Evolutionary conservation across 2,113 vertebrate species (phyloP), one percentile per base, ranked within the genome.

Genomic region (Myotis davidii): DNA sequence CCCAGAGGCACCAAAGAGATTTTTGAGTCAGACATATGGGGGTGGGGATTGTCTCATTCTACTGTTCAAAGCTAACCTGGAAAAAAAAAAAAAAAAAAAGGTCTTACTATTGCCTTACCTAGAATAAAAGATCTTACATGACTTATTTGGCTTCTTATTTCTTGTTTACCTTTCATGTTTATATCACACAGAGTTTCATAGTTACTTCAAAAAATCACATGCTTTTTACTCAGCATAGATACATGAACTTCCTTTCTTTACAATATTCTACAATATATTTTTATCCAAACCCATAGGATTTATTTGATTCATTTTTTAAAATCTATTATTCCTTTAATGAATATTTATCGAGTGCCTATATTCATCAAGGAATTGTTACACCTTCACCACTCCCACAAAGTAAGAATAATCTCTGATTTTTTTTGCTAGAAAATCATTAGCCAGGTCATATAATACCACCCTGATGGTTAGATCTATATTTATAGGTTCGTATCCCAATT

Each of bases 1-100:
- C 70, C 78, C 78, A 74, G 83, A 93, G 83, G 73, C 61, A 88
- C 37, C 50, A 94, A 93, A 78, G 34, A 25, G 13, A 90, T 88
- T 90, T 76, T 70, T 54, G n/a, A 78, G 17, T 83, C 61, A 89
- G 42, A 73, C 20, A 70, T 59, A 39, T 20, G 14, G 5, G 42
- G 3, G 45, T 8, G 21, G 13, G 32, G 29, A 70, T 83, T 42
- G 21, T 72, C 85, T 90, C 12, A 88, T 67, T 96, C 59, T 78
- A 88, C n/a, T 20, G 13, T 77, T 90, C 65, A 90, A 96, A 92
- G 56, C 20, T 65, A 64, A 91, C 59, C 61, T 42, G 21, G 10
- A 17, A 25, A 45, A 78, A 12, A 17, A 25, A 45, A 78, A 88
- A 85, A 92, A 84, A 92, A 21, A 67, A 85, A 61, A 85, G 39